phyloP scores from a whole-genome alignment of 2,113 vertebrate genomes.

The Laterallus jamaicensis region DNA sequence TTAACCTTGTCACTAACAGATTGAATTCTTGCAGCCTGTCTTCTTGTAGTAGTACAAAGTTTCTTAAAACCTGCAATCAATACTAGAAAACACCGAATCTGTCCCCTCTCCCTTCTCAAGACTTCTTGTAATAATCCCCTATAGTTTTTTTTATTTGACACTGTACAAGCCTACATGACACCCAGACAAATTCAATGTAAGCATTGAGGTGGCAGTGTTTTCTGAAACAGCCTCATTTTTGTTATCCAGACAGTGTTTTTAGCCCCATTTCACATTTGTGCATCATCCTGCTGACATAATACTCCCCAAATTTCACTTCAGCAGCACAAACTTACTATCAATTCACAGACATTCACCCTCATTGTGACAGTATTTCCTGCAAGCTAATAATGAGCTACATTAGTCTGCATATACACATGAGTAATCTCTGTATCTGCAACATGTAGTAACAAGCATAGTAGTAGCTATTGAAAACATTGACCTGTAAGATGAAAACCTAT shows the following conservation, averaged over 20 bases:
- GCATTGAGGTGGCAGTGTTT: background rate
- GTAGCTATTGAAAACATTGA: background rate
- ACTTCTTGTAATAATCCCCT: background rate
- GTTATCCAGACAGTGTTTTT: background rate
- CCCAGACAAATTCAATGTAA: background rate
- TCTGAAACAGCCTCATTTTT: background rate
- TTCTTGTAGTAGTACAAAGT: background rate
- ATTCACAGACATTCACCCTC: background rate
- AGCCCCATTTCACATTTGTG: background rate
- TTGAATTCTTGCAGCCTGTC: background rate
- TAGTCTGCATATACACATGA: too few relatives aligned
- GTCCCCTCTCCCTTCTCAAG: accelerated
- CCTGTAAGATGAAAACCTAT: background rate
- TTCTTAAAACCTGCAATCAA: background rate
- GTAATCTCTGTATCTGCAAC: background rate
- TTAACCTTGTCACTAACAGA: background rate
- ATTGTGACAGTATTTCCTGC: background rate
- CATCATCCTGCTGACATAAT: background rate
- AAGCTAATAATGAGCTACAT: background rate
- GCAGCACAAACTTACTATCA: background rate
- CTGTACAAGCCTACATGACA: background rate
- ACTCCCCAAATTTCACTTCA: background rate
- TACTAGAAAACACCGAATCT: background rate
- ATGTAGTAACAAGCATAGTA: background rate
- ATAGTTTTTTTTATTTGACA: background rate